Evolutionary conservation across 2,113 vertebrate genomes (phyloP).

Genomic region (Ailuropoda melanoleuca): DNA sequence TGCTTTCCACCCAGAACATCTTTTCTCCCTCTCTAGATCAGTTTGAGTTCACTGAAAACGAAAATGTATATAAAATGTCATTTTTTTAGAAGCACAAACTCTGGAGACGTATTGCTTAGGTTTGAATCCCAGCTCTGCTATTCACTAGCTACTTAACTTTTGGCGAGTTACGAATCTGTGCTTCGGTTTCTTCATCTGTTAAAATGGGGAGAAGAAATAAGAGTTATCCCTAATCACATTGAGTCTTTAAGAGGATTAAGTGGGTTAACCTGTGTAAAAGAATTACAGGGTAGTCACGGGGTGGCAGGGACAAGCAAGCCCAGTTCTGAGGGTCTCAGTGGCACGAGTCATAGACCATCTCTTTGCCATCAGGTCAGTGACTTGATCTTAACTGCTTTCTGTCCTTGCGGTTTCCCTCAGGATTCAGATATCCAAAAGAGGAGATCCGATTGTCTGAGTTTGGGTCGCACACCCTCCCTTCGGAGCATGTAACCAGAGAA

Average conservation of each 20-base stretch:
- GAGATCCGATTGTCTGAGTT: not conserved
- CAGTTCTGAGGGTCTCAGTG: not conserved
- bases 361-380: not conserved
- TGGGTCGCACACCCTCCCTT: not conserved
- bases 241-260: not conserved
- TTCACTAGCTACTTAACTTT: not conserved
- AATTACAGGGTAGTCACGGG: not conserved
- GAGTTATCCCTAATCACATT: not conserved
- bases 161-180: not conserved
- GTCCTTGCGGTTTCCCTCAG: not conserved
- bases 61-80: not conserved
- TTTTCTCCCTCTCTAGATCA: not conserved
- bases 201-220: not conserved
- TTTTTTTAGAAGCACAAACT: not conserved
- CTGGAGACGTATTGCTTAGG: not conserved
- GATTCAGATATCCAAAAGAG: not conserved
- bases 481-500: not conserved
- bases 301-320: not conserved
- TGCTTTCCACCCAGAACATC: not conserved
- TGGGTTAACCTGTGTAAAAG: not conserved
- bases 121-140: not conserved
- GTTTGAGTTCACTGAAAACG: not conserved
- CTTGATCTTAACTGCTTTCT: not conserved
- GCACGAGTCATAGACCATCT: not conserved
- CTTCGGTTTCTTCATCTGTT: not conserved